Base-by-base conservation (phyloP, 2,888 invertebrate genomes). In the Melolontha melolontha region DNA sequence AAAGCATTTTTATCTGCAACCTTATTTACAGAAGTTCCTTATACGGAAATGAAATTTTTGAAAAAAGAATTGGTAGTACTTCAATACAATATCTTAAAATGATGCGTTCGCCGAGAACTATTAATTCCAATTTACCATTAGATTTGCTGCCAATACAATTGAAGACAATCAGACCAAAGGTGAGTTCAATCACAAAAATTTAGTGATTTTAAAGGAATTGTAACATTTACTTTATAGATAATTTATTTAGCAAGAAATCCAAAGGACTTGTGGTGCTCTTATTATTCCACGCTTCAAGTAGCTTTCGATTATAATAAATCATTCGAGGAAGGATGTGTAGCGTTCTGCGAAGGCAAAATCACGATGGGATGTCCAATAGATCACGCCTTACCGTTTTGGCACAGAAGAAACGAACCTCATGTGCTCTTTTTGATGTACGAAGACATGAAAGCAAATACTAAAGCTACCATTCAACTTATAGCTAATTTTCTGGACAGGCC, bases 171-270 rank as follows among this genome's bases (percentile, higher is more conserved):
- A 91, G 90, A 77, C 90, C 94, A 51, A 94, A 93, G 87, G 92
- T 92, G 80, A 72, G 63, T 44, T 27, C 16, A 1, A 39, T 11
- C 5, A 5, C 12, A 34, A 16, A 44, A 27, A 27, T 66, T 11
- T 49, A 16, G 1, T 8, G 22, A 42, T 44, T 34, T 27, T 41
- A 59, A 34, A 10, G 2, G 22, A 22, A 34, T 34, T 8, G 6
- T 5, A 34, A 34, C 1, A 1, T 34, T 34, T 6, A 8, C 64
- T 51, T 77, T 75, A 47, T 79, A 95, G 93, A 90, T 95, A 14
- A 90, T 97, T 70, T 97, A 96, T 81, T 90, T 94, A 0, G 89
- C 93, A 0, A 88, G 97, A 55, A 95, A 97, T 83, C 95, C 96
- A 0, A 96, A 96, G 81, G 97, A 97, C 80, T 89, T 93, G 77